Conservation (phyloP, 2,113 vertebrate genomes). For the Vicugna pacos region DNA sequence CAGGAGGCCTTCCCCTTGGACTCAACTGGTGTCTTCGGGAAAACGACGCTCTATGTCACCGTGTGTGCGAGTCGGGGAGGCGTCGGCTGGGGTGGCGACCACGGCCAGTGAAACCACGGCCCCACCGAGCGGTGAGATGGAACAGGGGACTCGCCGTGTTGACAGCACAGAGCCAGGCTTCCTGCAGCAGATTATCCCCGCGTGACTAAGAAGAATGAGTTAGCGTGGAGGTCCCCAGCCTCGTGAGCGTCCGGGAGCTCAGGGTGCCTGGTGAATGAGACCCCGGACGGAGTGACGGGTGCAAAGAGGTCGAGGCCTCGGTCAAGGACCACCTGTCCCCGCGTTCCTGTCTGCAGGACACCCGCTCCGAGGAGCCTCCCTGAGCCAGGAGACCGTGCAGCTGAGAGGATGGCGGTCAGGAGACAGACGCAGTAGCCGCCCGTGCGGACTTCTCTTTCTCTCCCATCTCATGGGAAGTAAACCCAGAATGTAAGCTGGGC, state of each 20-base stretch:
- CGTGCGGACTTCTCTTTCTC: accelerated
- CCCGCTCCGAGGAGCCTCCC: accelerated
- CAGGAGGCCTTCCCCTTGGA: neutral
- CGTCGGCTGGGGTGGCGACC: accelerated
- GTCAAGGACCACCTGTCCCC: accelerated
- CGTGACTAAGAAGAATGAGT: neutral
- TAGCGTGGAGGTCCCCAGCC: neutral
- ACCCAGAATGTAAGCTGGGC: accelerated
- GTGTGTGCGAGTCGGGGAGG: neutral
- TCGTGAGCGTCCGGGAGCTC: neutral
- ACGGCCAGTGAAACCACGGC: accelerated
- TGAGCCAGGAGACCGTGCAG: accelerated
- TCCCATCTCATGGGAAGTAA: neutral
- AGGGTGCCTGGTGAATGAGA: accelerated
- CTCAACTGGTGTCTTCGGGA: accelerated
- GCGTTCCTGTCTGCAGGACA: too few relatives aligned
- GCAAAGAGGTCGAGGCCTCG: accelerated
- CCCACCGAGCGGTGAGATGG: too few relatives aligned
- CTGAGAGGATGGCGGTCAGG: accelerated
- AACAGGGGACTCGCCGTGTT: accelerated
- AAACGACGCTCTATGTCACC: accelerated
- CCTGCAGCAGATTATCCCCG: accelerated
- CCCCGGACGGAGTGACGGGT: accelerated
- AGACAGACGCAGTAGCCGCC: accelerated
- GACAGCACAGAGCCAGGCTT: too few relatives aligned